A percentile compares a stretch with the other conserved stretches of the same genome.
Conservation (phyloP, 2,797 vertebrate species). For the Esox lucius region DNA sequence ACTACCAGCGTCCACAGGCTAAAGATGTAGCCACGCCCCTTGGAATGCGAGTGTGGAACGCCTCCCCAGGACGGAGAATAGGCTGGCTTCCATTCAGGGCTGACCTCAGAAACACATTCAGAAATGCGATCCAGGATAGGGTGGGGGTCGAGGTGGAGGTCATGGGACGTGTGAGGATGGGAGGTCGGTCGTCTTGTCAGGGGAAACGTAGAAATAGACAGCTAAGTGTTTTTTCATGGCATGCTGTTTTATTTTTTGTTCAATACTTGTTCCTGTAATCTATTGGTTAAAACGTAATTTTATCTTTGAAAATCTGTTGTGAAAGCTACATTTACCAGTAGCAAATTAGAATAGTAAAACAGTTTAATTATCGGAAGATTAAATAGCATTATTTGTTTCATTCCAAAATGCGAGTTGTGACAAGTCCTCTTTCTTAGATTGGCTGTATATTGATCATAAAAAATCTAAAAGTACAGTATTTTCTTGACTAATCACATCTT, state of each 20-base stretch:
- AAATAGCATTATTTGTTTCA: background rate
- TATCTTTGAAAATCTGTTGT: background rate
- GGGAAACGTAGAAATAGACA: background rate
- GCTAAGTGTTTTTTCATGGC: background rate
- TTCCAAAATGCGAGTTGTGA: background rate
- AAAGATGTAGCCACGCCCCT: constrained; percentile 28
- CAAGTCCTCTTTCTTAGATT: background rate
- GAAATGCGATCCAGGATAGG: background rate
- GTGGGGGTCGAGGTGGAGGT: too few species aligned
- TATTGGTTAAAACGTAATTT: background rate
- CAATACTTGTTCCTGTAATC: background rate
- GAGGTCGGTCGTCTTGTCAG: too few species aligned
- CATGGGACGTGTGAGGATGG: too few species aligned
- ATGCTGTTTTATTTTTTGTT: background rate
- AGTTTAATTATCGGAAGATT: background rate
- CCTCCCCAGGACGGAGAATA: constrained; percentile 1
- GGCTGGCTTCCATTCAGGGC: background rate
- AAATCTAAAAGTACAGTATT: background rate
- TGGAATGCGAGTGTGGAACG: constrained; percentile 39
- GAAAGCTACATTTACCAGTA: background rate
- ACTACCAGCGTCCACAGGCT: background rate
- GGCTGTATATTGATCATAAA: background rate
- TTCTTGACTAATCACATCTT: background rate
- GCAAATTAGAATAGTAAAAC: background rate
- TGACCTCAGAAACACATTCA: constrained; percentile 11